A percentile compares a stretch with the other conserved stretches of the same genome.
These are phyloP conservation scores for Mnemiopsis leidyi DNA, from an alignment of 37 sponge, comb jelly and placozoan species.

Conservation along the genomic window DNA sequence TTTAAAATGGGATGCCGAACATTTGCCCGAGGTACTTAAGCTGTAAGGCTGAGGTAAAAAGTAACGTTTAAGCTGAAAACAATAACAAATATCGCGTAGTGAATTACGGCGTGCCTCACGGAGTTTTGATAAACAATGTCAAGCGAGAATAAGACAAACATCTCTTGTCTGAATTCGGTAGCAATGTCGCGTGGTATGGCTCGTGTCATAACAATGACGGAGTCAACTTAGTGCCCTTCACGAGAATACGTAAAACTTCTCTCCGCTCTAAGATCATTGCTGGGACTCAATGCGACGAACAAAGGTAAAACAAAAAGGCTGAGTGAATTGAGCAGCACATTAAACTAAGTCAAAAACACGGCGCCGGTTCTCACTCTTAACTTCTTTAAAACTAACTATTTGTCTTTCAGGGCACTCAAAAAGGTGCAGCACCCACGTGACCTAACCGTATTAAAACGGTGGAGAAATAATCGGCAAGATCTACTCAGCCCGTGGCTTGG, in stretches of 20 bases:
- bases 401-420: neutral
- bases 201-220: neutral
- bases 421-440: neutral
- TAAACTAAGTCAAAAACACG: neutral
- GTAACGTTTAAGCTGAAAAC: no score
- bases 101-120: neutral
- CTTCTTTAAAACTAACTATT: no score
- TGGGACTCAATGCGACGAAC: neutral
- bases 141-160: neutral
- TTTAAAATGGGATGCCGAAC: no score
- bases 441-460: neutral
- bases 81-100: no score
- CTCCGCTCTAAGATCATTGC: no score
- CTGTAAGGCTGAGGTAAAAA: no score
- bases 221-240: neutral
- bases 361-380: neutral
- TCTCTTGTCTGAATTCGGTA: neutral
- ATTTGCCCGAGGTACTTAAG: no score
- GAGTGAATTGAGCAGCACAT: neutral
- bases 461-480: neutral
- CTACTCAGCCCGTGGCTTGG: conserved; percentile 40
- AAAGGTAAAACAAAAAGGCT: neutral
- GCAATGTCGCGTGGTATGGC: neutral
- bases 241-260: no score
- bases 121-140: neutral